Conservation (phyloP, 1,140 invertebrate species). For the Geopemphigus sp. region DNA sequence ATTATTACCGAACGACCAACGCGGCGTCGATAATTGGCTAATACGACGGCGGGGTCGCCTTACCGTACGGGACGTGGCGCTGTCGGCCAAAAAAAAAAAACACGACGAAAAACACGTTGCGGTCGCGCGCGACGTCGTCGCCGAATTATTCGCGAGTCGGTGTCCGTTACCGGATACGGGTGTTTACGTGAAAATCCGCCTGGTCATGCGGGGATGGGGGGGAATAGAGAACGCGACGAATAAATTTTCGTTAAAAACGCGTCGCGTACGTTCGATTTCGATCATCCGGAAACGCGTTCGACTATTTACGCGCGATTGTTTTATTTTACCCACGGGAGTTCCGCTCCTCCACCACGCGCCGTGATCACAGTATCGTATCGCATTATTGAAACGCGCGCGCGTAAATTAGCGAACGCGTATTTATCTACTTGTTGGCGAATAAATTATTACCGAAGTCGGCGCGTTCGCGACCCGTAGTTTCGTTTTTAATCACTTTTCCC, state of each 20-base stretch:
- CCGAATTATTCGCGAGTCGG: too few relatives aligned
- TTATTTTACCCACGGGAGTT: conserved; percentile 11
- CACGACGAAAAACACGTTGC: too few relatives aligned
- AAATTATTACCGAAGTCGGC: neutral
- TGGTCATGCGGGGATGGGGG: too few relatives aligned
- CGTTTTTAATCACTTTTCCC: neutral
- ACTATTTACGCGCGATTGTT: neutral
- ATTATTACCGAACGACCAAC: too few relatives aligned
- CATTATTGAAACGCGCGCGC: neutral
- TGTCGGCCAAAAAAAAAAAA: too few relatives aligned
- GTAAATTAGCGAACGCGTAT: neutral
- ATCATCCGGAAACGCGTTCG: neutral
- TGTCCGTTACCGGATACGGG: too few relatives aligned
- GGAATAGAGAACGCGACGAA: too few relatives aligned
- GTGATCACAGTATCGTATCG: conserved; percentile 13
- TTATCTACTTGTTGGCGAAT: neutral
- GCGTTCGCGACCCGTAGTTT: neutral
- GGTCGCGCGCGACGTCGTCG: too few relatives aligned
- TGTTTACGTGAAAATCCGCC: too few relatives aligned
- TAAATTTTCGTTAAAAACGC: neutral
- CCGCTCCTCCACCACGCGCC: neutral
- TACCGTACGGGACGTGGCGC: too few relatives aligned
- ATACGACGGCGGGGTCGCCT: too few relatives aligned
- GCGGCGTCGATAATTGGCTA: too few relatives aligned
- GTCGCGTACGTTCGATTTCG: neutral